Conservation (phyloP, 2,797 vertebrate species). For the Pagetopsis macropterus region DNA sequence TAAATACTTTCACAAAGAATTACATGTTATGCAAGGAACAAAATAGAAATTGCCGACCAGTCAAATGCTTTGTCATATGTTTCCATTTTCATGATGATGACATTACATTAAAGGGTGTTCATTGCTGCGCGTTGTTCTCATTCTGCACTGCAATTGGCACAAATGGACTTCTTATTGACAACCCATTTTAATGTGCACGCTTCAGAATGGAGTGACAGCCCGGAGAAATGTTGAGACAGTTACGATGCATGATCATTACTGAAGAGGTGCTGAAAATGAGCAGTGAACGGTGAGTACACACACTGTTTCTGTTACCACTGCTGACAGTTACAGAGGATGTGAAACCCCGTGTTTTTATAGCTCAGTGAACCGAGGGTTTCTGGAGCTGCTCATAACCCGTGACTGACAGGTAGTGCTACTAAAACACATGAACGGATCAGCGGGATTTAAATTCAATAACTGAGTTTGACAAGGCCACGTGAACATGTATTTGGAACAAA, state of each 20-base stretch:
- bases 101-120: slow-evolving; percentile 27
- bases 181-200: slow-evolving; percentile 39
- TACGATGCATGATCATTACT: slow-evolving; percentile 36
- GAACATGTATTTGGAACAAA: slow-evolving; percentile 26
- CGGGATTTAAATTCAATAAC: slow-evolving; percentile 2
- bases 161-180: slow-evolving; percentile 36
- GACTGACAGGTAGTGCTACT: slow-evolving; percentile 1
- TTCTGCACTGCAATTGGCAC: slow-evolving; percentile 27
- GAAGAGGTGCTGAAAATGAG: slow-evolving; percentile 32
- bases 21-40: slow-evolving; percentile 17
- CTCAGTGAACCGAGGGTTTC: neutral
- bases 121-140: slow-evolving; percentile 15
- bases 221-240: slow-evolving; percentile 32
- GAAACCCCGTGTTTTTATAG: neutral
- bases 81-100: slow-evolving; percentile 13
- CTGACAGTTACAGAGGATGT: slow-evolving; percentile 5
- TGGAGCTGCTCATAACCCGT: neutral
- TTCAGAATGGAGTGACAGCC: slow-evolving; percentile 7
- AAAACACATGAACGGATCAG: neutral
- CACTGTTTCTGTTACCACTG: neutral
- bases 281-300: slow-evolving; percentile 4
- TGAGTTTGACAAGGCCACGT: neutral
- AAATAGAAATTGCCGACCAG: slow-evolving; percentile 8
- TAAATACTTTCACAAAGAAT: neutral
- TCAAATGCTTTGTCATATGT: neutral